Evolutionary conservation across 2,888 invertebrate species (phyloP).

Genomic region (Erpobdella octoculata): DNA sequence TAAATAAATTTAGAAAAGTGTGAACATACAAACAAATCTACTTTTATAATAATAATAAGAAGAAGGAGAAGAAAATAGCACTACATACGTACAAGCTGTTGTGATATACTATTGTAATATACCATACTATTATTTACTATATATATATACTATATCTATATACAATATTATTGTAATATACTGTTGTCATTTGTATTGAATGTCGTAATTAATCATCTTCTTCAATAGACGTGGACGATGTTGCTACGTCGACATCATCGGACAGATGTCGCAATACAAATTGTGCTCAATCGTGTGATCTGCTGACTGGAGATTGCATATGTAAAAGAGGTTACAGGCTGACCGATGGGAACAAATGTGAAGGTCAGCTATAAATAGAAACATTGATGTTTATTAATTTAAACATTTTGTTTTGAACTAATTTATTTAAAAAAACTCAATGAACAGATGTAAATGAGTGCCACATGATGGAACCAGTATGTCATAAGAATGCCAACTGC

Average conservation of each 20-base stretch:
- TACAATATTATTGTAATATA: not conserved
- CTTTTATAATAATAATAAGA: too few species aligned
- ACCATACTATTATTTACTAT: too few species aligned
- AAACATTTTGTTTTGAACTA: not conserved
- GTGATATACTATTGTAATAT: too few species aligned
- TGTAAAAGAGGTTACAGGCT: constrained; percentile 36
- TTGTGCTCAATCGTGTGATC: constrained; percentile 37
- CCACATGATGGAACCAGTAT: constrained; percentile 17
- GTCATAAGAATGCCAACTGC: constrained; percentile 34
- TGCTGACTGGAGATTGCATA: constrained; percentile 36
- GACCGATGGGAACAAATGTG: constrained; percentile 33
- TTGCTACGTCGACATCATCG: constrained; percentile 22
- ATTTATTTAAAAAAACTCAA: too few species aligned
- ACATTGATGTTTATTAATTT: not conserved
- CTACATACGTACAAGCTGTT: too few species aligned
- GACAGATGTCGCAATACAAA: constrained; percentile 30
- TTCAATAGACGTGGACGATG: constrained; percentile 33
- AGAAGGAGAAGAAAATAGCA: too few species aligned
- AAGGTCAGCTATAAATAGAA: constrained; percentile 30
- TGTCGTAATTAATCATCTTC: not conserved
- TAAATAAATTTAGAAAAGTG: too few species aligned
- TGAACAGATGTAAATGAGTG: constrained; percentile 38
- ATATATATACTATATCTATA: not conserved
- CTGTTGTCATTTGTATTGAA: not conserved
- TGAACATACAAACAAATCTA: too few species aligned